Evolutionary conservation across 1,140 invertebrate genomes (phyloP), one percentile per base, ranked within the genome.

Genomic region (Pararge aegeria): DNA sequence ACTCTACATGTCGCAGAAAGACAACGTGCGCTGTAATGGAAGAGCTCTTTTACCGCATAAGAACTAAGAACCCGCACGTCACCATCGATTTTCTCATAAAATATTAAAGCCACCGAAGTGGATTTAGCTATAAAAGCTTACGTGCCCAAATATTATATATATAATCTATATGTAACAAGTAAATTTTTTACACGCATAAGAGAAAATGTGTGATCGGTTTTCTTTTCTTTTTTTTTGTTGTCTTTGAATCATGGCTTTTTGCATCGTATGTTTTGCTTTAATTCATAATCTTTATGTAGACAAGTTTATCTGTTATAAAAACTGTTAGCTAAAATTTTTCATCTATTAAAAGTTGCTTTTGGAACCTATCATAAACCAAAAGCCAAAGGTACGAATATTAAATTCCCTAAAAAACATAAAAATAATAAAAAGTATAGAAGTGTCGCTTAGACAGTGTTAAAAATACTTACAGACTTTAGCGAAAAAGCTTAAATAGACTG

Each of bases 111-210:
- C 30, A 12, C 30, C 30, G 30, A 34, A 34, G 30, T 34, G 30
- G 30, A 34, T 34, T 34, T 34, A 34, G 30, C 30, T 34, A 34
- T 34, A 34, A 34, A 34, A 34, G 30, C 30, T 34, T 34, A 34
- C 30, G 30, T 34, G 30, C 30, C 30, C 30, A 34, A 34, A 34
- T 34, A 30, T 30, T 7, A 12, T 12, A 34, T 34, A 2, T 24
- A 24, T 24, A 24, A 24, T 27, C 27, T 27, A 9, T 27, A 27
- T 12, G 30, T 34, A 10, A 12, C 30, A 34, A 34, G 3, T 34
- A 7, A 34, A 34, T 34, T 34, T 34, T 34, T 12, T 12, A 34
- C 12, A 10, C 30, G 30, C 10, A 34, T 34, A 12, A 34, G 10
- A n/a, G 30, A 34, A 12, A 34, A 34, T n/a, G n/a, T 34, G 2